A percentile compares a stretch with the other conserved stretches of the same genome.
Conservation (phyloP, 2,113 vertebrate genomes). For the Sisor rabdophorus region DNA sequence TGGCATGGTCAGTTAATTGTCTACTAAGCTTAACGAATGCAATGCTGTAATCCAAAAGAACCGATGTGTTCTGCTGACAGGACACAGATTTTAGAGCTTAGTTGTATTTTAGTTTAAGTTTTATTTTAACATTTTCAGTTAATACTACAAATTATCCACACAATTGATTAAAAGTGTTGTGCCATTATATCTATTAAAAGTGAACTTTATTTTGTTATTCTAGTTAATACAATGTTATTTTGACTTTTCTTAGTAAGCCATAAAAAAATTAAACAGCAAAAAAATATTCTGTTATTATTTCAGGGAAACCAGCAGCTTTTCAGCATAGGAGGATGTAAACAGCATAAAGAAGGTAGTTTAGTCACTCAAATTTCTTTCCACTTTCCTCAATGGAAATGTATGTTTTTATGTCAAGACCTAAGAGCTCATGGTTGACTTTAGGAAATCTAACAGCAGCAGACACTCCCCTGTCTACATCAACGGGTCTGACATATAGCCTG, state of each 20-base stretch:
- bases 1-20: constrained; percentile 9
- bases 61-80: background rate
- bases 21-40: background rate
- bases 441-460: too few species aligned
- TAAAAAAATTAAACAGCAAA: background rate
- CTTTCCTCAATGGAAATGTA: background rate
- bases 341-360: background rate
- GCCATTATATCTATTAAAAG: background rate
- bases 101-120: too few species aligned
- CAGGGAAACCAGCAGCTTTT: background rate
- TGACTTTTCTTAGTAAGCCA: background rate
- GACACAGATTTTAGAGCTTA: background rate
- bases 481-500: too few species aligned
- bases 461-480: too few species aligned
- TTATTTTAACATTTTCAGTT: too few species aligned
- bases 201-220: background rate
- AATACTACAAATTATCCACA: too few species aligned
- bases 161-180: background rate
- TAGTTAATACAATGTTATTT: background rate
- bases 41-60: constrained; percentile 2
- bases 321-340: too few species aligned
- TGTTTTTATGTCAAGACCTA: too few species aligned
- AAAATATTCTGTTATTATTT: background rate
- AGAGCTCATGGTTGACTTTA: too few species aligned
- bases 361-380: background rate